These are phyloP conservation scores for Trachythela sp. DNA, from an alignment of 64 coral and sea anemone genomes.

Conservation along the genomic window DNA sequence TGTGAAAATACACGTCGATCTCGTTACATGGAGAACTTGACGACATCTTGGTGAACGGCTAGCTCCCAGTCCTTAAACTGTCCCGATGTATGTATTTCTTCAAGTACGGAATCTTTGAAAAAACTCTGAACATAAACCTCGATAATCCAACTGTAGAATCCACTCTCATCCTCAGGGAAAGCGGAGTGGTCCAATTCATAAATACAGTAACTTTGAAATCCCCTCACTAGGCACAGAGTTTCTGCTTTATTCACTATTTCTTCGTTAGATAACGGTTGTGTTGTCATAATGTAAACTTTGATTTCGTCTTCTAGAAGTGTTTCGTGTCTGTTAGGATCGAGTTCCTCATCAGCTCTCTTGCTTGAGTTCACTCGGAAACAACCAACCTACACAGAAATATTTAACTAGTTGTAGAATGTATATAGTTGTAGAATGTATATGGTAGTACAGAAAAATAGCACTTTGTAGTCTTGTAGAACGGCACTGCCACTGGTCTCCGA, in stretches of 20 bases:
- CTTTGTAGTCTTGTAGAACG: no score
- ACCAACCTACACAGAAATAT: not conserved
- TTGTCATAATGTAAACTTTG: not conserved
- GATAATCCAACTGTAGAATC: conserved; percentile 14
- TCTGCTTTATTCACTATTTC: not conserved
- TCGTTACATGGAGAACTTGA: not conserved
- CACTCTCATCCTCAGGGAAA: not conserved
- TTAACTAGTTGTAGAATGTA: no score
- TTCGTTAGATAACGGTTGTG: not conserved
- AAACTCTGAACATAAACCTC: not conserved
- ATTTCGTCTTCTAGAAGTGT: not conserved
- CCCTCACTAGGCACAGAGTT: not conserved
- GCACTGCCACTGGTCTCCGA: no score
- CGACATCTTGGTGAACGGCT: not conserved
- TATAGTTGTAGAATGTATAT: no score
- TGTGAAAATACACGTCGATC: not conserved
- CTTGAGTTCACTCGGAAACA: not conserved
- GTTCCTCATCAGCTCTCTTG: not conserved
- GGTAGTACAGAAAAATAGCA: no score
- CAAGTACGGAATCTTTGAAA: not conserved
- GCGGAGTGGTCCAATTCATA: not conserved
- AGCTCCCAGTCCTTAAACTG: not conserved
- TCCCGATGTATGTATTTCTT: not conserved
- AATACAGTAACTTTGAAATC: conserved; percentile 20
- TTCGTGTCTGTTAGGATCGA: not conserved